Evolutionary conservation across 2,797 vertebrate species (phyloP), one percentile per base, ranked within the genome.

Genomic region (Ctenochaetus hawaiiensis): DNA sequence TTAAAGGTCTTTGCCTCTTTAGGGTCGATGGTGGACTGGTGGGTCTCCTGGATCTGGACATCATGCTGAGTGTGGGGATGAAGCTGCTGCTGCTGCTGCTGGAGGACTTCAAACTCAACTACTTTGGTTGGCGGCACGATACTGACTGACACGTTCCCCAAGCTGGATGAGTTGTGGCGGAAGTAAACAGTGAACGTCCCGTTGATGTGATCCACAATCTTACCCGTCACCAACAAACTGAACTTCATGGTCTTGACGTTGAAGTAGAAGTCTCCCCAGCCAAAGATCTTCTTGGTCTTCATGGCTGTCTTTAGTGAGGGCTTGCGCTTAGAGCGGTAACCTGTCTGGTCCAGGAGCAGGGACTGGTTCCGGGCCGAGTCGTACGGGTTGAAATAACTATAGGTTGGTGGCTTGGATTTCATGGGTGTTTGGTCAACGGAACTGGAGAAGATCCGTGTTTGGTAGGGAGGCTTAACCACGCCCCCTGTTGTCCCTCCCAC

Each of bases 221-320:
- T 99, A 37, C 98, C 98, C 0, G 98, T 99, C 82, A 99, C 97
- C 89, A 99, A 84, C 41, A 99, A 94, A 70, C 96, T 98, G 94
- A 99, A 99, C 83, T 99, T 99, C 75, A 97, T 85, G 0, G 97
- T 98, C 82, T 97, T 97, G 87, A 99, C 96, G 47, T 96, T 97
- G 87, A 99, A 97, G 94, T 97, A 99, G 94, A 99, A 99, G 87
- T 99, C 97, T 1, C 98, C 98, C 98, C 98, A 99, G 60, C 98
- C 97, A 0, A 99, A 99, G 71, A 97, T 98, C 94, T 99, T 99
- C 92, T 97, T 98, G 88, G 96, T 94, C 81, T 98, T 97, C 93
- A 94, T 91, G 59, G 96, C 87, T 0, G 97, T 96, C 52, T 99
- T 99, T 83, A 96, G 90, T 0, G 93, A 91, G 20, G 97, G 96